A percentile compares a stretch with the other conserved stretches of the same genome.
Evolutionary conservation across 1,140 invertebrate genomes (phyloP).

Genomic region (Scaptomyza hsui): DNA sequence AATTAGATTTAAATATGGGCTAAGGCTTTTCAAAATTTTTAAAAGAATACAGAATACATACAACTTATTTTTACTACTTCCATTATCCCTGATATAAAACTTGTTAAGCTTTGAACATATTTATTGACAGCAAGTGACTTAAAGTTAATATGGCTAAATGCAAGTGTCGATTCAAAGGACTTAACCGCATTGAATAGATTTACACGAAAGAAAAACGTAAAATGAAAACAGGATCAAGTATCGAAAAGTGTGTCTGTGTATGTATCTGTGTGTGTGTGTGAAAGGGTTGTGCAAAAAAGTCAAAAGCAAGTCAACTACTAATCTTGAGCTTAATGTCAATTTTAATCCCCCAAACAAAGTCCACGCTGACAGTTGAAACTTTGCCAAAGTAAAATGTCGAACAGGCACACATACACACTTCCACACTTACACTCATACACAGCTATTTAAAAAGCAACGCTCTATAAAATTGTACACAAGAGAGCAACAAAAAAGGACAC

Average conservation of each 20-base stretch:
- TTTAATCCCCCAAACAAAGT: conserved; percentile 66
- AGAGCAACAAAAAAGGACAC: conserved; percentile 72
- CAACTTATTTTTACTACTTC: neutral
- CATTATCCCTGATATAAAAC: too few relatives aligned
- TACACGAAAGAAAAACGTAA: neutral
- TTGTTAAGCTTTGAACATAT: neutral
- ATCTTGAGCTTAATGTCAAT: conserved; percentile 70
- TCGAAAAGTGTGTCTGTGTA: too few relatives aligned
- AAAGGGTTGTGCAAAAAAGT: conserved; percentile 24
- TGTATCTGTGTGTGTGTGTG: neutral
- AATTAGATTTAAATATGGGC: too few relatives aligned
- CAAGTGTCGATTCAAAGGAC: conserved; percentile 28
- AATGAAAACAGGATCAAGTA: conserved; percentile 7
- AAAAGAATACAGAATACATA: too few relatives aligned
- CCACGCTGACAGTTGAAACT: conserved; percentile 67
- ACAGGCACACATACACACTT: conserved; percentile 19
- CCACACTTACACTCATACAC: neutral
- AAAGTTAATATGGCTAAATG: conserved; percentile 19
- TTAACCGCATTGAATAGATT: conserved; percentile 31
- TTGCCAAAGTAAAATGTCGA: conserved; percentile 60
- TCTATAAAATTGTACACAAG: conserved; percentile 73
- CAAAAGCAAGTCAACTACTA: conserved; percentile 67
- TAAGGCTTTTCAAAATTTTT: too few relatives aligned
- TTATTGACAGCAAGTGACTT: conserved; percentile 24
- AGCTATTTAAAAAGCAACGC: conserved; percentile 15